Evolutionary conservation across 2,797 vertebrate species (phyloP).

Genomic region (Danio aesculapii): DNA sequence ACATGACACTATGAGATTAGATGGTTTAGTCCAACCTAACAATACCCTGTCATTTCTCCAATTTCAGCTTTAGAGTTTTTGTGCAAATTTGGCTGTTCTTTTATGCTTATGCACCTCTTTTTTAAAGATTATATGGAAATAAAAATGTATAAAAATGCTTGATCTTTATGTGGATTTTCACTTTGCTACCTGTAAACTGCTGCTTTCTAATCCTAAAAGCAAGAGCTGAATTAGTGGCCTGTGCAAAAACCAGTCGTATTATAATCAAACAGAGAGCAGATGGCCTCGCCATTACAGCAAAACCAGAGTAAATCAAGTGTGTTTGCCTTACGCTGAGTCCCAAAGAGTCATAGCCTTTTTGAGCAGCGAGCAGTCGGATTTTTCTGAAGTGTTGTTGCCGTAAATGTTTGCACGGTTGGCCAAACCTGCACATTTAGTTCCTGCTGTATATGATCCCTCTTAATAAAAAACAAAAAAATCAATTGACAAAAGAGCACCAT

Average conservation of each 20-base stretch:
- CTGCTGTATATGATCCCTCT: neutral
- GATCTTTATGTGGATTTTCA: too few species aligned
- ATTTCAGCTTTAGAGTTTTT: constrained; percentile 33
- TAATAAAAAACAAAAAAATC: too few species aligned
- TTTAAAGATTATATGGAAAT: neutral
- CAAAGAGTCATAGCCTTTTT: constrained; percentile 9
- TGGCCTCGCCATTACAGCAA: constrained; percentile 60
- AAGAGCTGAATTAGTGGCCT: constrained; percentile 50
- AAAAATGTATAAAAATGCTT: neutral
- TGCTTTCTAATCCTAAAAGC: constrained; percentile 12
- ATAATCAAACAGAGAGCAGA: constrained; percentile 76
- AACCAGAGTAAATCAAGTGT: constrained; percentile 44
- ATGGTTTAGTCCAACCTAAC: constrained; percentile 11
- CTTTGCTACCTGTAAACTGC: neutral
- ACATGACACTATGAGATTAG: constrained; percentile 13
- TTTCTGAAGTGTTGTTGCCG: neutral
- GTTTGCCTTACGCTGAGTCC: constrained; percentile 67
- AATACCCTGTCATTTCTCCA: constrained; percentile 54
- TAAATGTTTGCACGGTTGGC: constrained; percentile 35
- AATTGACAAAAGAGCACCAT: too few species aligned
- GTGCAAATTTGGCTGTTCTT: constrained; percentile 5
- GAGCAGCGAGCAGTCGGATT: neutral
- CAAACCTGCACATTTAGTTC: constrained; percentile 34
- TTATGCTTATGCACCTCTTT: neutral
- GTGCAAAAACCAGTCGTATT: constrained; percentile 63